Percentiles rank a stretch among this genome's conserved stretches.
Evolutionary conservation across 64 coral and sea anemone genomes (phyloP).

Genomic region (Stylophora pistillata): DNA sequence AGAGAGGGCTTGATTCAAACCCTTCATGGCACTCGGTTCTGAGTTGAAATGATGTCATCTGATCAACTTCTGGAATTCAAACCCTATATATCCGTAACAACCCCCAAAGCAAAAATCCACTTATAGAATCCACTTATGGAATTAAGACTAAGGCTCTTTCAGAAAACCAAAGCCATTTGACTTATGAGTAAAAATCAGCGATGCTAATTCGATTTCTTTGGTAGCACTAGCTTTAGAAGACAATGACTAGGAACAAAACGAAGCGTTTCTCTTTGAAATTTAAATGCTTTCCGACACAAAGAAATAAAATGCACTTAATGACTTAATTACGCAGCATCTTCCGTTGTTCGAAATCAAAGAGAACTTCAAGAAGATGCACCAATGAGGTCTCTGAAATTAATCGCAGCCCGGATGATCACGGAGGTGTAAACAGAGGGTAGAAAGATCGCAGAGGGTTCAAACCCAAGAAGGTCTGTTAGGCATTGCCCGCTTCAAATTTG

Average conservation of each 20-base stretch:
- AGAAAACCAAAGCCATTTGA: not conserved
- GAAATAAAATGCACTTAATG: not conserved
- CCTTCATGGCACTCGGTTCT: not conserved
- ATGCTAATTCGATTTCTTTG: not conserved
- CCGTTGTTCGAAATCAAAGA: not conserved
- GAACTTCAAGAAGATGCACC: not conserved
- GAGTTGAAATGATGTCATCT: not conserved
- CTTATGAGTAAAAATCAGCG: not conserved
- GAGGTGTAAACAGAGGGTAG: no score
- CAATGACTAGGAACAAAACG: not conserved
- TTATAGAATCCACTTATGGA: constrained; percentile 40
- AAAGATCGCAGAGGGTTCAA: no score
- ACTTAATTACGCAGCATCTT: constrained; percentile 21
- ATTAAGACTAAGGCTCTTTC: constrained; percentile 12
- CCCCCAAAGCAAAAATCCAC: constrained; percentile 36
- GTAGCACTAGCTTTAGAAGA: not conserved
- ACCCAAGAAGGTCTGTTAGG: not conserved
- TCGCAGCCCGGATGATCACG: not conserved
- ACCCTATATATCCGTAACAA: constrained; percentile 33
- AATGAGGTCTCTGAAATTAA: not conserved
- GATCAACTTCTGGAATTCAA: not conserved
- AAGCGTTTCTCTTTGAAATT: constrained; percentile 10
- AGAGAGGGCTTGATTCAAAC: not conserved
- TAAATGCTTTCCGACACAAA: not conserved
- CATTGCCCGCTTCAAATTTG: not conserved